Percentiles rank a stretch among this genome's conserved stretches.
phyloP scores from a whole-genome alignment of 2,113 vertebrate species.

The chimpanzee (Pan troglodytes) region DNA sequence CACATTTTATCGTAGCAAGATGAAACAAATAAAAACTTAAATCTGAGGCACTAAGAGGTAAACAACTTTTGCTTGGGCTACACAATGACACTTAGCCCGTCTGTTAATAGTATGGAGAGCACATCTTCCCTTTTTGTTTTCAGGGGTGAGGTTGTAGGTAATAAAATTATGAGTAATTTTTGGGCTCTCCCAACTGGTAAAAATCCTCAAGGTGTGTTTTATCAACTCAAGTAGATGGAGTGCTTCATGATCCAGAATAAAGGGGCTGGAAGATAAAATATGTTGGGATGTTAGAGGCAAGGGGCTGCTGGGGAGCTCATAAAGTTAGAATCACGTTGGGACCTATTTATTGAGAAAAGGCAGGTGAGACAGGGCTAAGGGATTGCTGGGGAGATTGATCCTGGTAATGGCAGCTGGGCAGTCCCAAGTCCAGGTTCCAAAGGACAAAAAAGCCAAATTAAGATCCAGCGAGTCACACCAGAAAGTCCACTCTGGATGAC shows the following conservation, averaged over 20 bases:
- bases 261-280: fast-evolving
- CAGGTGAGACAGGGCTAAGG: neutral
- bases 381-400: neutral
- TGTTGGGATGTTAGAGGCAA: neutral
- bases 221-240: neutral
- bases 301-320: neutral
- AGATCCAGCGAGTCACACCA: neutral
- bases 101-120: neutral
- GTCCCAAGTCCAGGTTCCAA: neutral
- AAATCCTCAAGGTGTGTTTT: neutral
- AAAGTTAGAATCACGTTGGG: neutral
- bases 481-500: neutral
- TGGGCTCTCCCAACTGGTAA: neutral
- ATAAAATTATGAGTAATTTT: neutral
- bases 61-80: neutral
- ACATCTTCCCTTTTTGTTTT: neutral
- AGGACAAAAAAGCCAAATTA: neutral
- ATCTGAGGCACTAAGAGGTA: neutral
- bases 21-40: neutral
- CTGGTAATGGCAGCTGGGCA: neutral
- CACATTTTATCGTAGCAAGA: slow-evolving; percentile 41
- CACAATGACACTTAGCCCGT: neutral
- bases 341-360: neutral
- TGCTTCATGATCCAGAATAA: neutral
- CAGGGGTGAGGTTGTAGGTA: neutral